Percentiles rank a stretch among this genome's conserved stretches.
Conservation (phyloP, 1,140 invertebrate genomes). For the Zaprionus camerounensis region DNA sequence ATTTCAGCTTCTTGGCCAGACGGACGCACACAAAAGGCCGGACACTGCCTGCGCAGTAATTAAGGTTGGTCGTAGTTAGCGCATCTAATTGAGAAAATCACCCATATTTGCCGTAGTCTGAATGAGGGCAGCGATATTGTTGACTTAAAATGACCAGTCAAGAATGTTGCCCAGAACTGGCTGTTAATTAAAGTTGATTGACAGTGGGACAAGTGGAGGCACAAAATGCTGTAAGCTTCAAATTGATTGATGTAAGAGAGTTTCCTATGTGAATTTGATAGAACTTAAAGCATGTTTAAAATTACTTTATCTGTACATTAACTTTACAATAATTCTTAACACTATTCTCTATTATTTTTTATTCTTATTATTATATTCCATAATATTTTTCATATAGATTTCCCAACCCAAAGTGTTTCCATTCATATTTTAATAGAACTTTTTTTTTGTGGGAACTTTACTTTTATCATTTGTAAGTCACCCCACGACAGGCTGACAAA, state of each 20-base stretch:
- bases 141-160: neutral
- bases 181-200: neutral
- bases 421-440: neutral
- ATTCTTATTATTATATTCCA: neutral
- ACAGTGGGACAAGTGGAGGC: neutral
- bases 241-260: too few relatives aligned
- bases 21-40: neutral
- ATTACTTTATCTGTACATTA: neutral
- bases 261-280: too few relatives aligned
- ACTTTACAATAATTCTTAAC: too few relatives aligned
- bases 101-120: neutral
- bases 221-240: neutral
- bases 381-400: neutral
- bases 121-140: neutral
- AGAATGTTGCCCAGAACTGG: neutral
- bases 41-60: neutral
- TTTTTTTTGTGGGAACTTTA: neutral
- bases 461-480: slow-evolving; percentile 5
- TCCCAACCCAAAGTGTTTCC: neutral
- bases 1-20: neutral
- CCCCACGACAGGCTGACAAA: slow-evolving; percentile 22
- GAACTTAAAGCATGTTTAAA: neutral
- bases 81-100: neutral
- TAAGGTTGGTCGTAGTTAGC: neutral
- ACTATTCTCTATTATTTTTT: too few relatives aligned